Evolutionary conservation across 2,113 vertebrate species (phyloP), one percentile per base, ranked within the genome.

Genomic region (Felis chaus): DNA sequence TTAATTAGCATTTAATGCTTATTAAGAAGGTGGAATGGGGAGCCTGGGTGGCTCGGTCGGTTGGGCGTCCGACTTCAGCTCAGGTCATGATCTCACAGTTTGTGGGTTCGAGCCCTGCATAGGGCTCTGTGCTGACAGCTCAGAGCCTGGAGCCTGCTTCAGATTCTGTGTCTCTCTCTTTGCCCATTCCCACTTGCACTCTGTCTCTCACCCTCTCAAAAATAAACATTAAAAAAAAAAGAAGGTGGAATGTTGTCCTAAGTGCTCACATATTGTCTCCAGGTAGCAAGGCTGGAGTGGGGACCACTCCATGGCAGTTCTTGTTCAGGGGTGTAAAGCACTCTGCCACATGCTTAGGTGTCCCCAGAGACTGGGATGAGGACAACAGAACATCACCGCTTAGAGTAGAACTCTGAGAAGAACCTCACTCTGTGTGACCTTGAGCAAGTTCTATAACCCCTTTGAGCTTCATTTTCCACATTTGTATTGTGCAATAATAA

Each of bases 1-100:
- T 78, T 96, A 87, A 82, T 36, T 50, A 95, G 45, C 76, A 73
- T 68, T 95, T 88, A 73, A 66, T 74, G 74, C 57, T 66, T 69
- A 68, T 78, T 41, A 81, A 50, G 83, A 80, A 74, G 23, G 23
- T 15, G 1, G 63, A 83, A 45, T 66, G 19, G 53, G 53, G 15
- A 45, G 7, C 45, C 53, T 55, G 53, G 16, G 53, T 55, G 16
- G 53, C 53, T 18, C 53, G 18, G 53, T 55, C 15, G 53, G 53
- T 55, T 55, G 53, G 53, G 53, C 16, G 14, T 55, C 53, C 4
- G 53, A 55, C 53, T 55, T 55, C 15, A 15, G 53, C 4, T 55
- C 53, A 55, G 53, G 5, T 55, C 53, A 55, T 55, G 53, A 55
- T 55, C 53, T 55, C 53, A 55, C 53, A 55, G 53, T 55, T 55